Evolutionary conservation across 1,140 invertebrate genomes (phyloP), one percentile per base, ranked within the genome.

Genomic region (Drosophila littoralis): DNA sequence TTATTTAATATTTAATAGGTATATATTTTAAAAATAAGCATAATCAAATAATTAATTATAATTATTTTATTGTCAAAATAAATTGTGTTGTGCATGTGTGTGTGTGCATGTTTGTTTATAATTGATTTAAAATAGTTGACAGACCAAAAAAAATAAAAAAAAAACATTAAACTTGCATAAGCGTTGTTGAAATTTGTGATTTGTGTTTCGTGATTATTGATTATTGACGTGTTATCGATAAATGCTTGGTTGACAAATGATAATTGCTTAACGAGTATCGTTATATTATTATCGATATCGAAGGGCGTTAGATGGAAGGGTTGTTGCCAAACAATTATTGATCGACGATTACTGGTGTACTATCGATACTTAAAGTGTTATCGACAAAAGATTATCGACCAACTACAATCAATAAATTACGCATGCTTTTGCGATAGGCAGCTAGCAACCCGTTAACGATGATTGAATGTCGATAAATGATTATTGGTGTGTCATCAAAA

Each of bases 1-100:
- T 32, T n/a, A 50, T 7, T 8, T 15, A 59, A 46, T 59, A 46
- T 15, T 46, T 55, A 22, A 12, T 7, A 33, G 22, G 4, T 51
- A 50, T 50, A 3, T 33, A 33, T 51, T 32, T 10, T 38, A 42
- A 32, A 32, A 7, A 46, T 45, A 33, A 46, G 33, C 28, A 45
- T 45, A 58, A 33, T 33, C 13, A 46, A 35, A 35, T 59, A 59
- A 59, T 45, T 59, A 59, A 59, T 45, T 10, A 32, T 46, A 59
- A 35, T 57, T 43, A 36, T 28, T 42, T 22, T 40, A 55, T 22
- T 55, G 17, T 55, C 36, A 22, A 50, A 40, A n/a, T 35, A 59
- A 59, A 58, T 28, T 42, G 22, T 40, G 33, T 36, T 38, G 0
- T 28, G 22, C 22, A 1, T 17, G 22, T 28, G 22, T 3, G 22